Evolutionary conservation across 2,888 invertebrate species (phyloP), one percentile per base, ranked within the genome.

Genomic region (Thera obeliscata): DNA sequence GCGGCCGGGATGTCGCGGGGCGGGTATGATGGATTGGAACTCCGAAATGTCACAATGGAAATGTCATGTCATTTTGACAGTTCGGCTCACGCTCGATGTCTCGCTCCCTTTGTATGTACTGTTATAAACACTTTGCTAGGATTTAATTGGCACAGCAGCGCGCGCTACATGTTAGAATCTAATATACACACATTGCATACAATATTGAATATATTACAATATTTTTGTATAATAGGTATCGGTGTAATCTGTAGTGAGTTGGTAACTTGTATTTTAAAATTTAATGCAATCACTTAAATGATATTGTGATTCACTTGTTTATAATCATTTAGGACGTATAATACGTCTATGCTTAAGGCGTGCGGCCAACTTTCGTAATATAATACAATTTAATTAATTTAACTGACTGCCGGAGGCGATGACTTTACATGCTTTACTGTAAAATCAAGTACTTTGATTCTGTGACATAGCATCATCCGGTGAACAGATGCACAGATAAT

Each of bases 181-280:
- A 84, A 87, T 84, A 87, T 82, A 90, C 87, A 91, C 90, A 86
- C 89, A 73, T 82, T 85, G 86, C 91, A 88, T 88, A 89, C 87
- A 87, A 81, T 85, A 84, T 81, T 76, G 76, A 89, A 89, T 75
- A 72, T 72, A 75, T 73, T 89, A 88, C 87, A 87, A 90, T 92
- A 93, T 93, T 93, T 93, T 93, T 93, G 87, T 93, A 93, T 90
- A 86, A 85, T 89, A 91, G 90, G 89, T 86, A 86, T 87, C 88
- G 85, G 87, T 92, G 91, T 92, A 91, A 82, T 89, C 89, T 79
- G 90, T 92, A 93, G 91, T 79, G 81, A 87, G 88, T 90, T 89
- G 90, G 86, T 91, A 90, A 84, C 55, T 86, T 91, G 89, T 92
- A 91, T 86, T 88, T 88, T 85, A 80, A 85, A 74, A 71, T 74